Conservation (phyloP, 1,140 invertebrate species). For the Spodoptera frugiperda region DNA sequence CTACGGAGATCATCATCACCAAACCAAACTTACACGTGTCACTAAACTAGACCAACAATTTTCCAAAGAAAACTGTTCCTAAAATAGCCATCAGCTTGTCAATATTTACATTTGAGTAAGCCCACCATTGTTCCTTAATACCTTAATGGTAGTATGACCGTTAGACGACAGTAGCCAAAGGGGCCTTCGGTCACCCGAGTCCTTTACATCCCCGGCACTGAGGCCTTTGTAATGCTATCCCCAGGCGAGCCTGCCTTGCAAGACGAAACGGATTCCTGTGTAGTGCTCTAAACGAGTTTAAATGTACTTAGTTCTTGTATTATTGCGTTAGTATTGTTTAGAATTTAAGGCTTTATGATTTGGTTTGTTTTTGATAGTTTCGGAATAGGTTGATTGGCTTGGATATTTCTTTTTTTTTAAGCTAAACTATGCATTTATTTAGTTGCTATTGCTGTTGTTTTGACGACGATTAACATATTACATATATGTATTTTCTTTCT, state of each 20-base stretch:
- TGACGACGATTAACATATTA: no score
- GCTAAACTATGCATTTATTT: no score
- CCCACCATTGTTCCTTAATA: conserved; percentile 39
- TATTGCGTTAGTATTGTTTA: conserved; percentile 25
- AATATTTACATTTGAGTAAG: conserved; percentile 22
- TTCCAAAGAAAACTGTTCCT: not conserved
- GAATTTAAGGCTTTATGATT: conserved; percentile 4
- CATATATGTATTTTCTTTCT: no score
- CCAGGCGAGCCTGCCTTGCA: conserved; percentile 32
- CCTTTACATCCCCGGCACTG: conserved; percentile 35
- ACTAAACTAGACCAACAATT: no score
- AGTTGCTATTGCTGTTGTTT: no score
- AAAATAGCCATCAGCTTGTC: not conserved
- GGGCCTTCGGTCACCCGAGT: conserved; percentile 32
- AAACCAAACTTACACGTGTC: no score
- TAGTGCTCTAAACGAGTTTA: conserved; percentile 41
- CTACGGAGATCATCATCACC: no score
- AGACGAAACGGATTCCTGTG: conserved; percentile 38
- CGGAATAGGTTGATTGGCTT: no score
- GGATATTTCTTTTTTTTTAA: no score
- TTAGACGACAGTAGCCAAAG: conserved; percentile 17
- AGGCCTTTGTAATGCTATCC: conserved; percentile 52
- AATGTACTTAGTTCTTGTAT: conserved; percentile 10
- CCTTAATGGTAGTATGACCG: conserved; percentile 42
- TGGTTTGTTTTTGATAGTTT: not conserved